Base-by-base conservation (phyloP, 1,140 invertebrate genomes). In the Chionoecetes opilio region DNA sequence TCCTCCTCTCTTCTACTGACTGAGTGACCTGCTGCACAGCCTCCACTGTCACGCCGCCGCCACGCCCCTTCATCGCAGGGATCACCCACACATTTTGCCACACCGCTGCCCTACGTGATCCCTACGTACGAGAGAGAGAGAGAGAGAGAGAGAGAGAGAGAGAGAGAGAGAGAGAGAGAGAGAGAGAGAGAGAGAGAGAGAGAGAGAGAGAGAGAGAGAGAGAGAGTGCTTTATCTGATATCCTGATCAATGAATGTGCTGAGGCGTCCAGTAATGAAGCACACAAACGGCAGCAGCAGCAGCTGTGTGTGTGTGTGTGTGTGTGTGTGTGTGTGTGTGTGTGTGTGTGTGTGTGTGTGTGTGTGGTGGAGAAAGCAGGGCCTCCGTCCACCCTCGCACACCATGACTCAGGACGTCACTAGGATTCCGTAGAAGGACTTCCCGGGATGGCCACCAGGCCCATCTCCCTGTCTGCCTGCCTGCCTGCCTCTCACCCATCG, bases 1-100 rank as follows among this genome's bases (percentile, higher is more conserved):
- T 75, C 90, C 46, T 53, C 90, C n/a, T 35, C 90, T 53, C 26
- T 21, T 82, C 91, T 82, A 93, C 93, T 93, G 93, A 93, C 93
- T 93, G 93, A 93, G 85, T 93, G 93, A 93, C 93, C 92, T 38
- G 0, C 34, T 37, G 34, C 88, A 46, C 41, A 5, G 14, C 41
- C 63, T n/a, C n/a, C n/a, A 75, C n/a, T 75, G n/a, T 75, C 63
- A 11, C 63, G 26, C 63, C 26, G 0, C 63, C 63, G 0, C 63
- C 63, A 2, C 53, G 8, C 2, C n/a, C n/a, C 82, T 6, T n/a
- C 82, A 84, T 6, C 82, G n/a, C 26, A 6, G n/a, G 82, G 6
- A 26, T n/a, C 82, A 84, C 26, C 82, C 26, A 32, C 82, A 84
- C 5, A n/a, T 29, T 6, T 26, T 6, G 5, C 82, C 6, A 3